Conservation (phyloP, 2,113 vertebrate species). For the Uria aalge region DNA sequence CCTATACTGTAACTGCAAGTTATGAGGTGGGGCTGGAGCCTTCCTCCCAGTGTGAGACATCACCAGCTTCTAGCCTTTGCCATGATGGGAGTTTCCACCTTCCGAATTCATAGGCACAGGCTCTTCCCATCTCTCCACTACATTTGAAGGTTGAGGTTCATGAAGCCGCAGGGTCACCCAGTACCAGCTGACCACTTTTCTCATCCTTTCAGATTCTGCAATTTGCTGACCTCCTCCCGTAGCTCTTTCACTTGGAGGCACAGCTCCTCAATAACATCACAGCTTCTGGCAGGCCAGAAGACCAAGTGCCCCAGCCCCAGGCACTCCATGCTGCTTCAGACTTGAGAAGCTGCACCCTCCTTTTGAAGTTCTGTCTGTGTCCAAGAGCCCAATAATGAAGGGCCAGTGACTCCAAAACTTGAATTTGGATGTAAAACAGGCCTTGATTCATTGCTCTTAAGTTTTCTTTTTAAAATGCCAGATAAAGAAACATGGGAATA, state of each 20-base stretch:
- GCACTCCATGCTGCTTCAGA: background rate
- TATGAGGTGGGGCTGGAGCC: background rate
- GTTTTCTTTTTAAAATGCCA: background rate
- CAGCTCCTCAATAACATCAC: background rate
- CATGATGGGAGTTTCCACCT: background rate
- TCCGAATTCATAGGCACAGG: background rate
- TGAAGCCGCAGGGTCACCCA: background rate
- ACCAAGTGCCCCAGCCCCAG: background rate
- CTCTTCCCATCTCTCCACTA: background rate
- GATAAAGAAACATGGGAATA: background rate
- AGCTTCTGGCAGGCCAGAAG: background rate
- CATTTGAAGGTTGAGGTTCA: background rate
- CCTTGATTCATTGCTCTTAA: background rate
- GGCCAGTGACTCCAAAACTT: background rate
- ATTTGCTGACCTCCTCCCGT: background rate
- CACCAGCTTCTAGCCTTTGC: background rate
- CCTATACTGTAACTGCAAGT: background rate
- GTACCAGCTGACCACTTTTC: background rate
- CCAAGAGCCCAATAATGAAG: background rate
- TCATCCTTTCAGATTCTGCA: background rate
- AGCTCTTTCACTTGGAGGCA: background rate
- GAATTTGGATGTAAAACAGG: background rate
- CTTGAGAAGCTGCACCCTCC: background rate
- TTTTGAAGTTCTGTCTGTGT: background rate
- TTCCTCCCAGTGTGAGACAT: background rate